Evolutionary conservation across 2,888 invertebrate genomes (phyloP).

Genomic region (Melipona beecheii): DNA sequence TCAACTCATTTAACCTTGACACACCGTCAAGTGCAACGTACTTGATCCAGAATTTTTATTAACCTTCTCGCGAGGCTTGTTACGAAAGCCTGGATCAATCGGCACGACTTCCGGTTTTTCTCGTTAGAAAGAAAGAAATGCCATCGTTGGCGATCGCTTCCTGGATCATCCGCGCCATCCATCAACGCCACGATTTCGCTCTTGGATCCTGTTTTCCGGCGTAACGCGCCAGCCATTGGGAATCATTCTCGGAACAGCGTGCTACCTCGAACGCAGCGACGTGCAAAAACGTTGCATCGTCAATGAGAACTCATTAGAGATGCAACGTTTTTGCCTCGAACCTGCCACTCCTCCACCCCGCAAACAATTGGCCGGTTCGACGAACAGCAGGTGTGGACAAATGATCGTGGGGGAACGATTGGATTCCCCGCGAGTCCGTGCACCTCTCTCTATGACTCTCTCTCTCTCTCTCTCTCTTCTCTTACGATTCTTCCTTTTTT

Average conservation of each 20-base stretch:
- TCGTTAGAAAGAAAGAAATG: background rate
- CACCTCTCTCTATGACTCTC: background rate
- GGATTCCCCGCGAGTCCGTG: slow-evolving; percentile 46
- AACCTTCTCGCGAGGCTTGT: background rate
- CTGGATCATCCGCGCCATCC: slow-evolving; percentile 25
- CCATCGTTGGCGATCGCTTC: slow-evolving; percentile 10
- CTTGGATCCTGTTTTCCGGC: slow-evolving; percentile 51
- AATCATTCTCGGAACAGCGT: slow-evolving; percentile 61
- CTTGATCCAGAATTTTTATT: slow-evolving; percentile 11
- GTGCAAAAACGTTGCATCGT: slow-evolving; percentile 71
- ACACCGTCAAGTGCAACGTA: background rate
- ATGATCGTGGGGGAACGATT: slow-evolving; percentile 46
- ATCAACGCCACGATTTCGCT: slow-evolving; percentile 28
- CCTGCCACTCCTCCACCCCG: slow-evolving; percentile 22
- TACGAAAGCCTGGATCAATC: background rate
- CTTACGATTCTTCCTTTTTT: slow-evolving; percentile 27
- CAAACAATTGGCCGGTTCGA: slow-evolving; percentile 61
- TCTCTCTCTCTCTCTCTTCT: background rate
- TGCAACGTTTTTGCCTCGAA: slow-evolving; percentile 60
- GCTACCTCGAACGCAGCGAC: slow-evolving; percentile 60
- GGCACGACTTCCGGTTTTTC: background rate
- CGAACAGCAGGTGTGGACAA: slow-evolving; percentile 70
- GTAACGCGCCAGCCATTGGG: slow-evolving; percentile 13
- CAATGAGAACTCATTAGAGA: slow-evolving; percentile 66
- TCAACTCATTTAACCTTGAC: background rate